Evolutionary conservation across 1,140 invertebrate genomes (phyloP), one percentile per base, ranked within the genome.

Genomic region (Drosophila eugracilis): DNA sequence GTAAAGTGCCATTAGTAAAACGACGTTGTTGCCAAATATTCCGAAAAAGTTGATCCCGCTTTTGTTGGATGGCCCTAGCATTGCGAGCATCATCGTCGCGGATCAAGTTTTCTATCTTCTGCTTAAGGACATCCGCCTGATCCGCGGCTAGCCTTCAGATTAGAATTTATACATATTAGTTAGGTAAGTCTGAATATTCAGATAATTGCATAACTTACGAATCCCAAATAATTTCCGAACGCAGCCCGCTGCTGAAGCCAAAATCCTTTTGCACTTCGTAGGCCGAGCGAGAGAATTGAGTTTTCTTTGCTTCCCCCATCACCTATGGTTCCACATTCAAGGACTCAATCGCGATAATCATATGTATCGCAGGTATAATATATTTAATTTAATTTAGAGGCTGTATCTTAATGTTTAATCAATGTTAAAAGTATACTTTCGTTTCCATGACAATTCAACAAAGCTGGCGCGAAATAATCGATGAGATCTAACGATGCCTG

Each of bases 171-270:
- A 34, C 10, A 7, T 10, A 37, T 14, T 15, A 19, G 15, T n/a
- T 37, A 7, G 14, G 14, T 41, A 45, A 10, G n/a, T 7, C 19
- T 7, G 0, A 19, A 15, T 2, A 28, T n/a, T 24, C n/a, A 7
- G 14, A 19, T 12, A 62, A 47, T 65, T 47, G 36, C 39, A 57
- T 53, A 74, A 83, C 89, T 7, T 63, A 91, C 89, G 78, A 77
- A 37, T 91, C 89, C 89, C 89, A 91, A 34, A 91, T 89, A 3
- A 91, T 89, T 63, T 90, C 75, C 0, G 73, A 72, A 5, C 85
- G 66, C 14, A 89, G 32, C 0, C 78, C 73, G 49, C 75, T 73
- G 41, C 60, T 84, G 1, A 71, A 54, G 5, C 89, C 89, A 54
- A 91, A 90, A 62, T 91, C 89, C 45, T 71, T 78, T 69, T 91